Conservation (phyloP, 2,888 invertebrate species). For the Patella ulyssiponensis region DNA sequence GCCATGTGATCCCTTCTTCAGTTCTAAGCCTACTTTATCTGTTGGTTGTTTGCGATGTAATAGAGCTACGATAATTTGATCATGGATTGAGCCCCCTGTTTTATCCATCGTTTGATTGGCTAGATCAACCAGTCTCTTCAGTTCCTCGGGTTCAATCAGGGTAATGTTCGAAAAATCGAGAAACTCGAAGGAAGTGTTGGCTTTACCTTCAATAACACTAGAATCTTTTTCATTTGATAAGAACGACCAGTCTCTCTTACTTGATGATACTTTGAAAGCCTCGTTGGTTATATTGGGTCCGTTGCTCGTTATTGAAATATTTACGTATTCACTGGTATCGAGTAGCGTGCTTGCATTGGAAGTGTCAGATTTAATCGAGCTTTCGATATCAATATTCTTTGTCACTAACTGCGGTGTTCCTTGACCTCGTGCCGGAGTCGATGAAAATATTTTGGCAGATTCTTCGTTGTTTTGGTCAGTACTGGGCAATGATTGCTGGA, state of each 20-base stretch:
- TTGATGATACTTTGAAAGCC: constrained; percentile 12
- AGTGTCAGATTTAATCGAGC: not conserved
- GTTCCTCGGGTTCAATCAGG: constrained; percentile 30
- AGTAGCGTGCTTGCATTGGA: not conserved
- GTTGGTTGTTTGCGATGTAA: constrained; percentile 26
- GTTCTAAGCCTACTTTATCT: constrained; percentile 32
- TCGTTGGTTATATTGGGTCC: constrained; percentile 14
- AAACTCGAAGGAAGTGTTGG: constrained; percentile 10
- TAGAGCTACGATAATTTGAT: constrained; percentile 37
- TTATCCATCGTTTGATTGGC: constrained; percentile 41
- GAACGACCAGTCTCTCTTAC: constrained; percentile 30
- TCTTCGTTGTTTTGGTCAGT: not conserved
- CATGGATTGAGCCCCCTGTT: constrained; percentile 24
- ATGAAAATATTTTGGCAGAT: constrained; percentile 14
- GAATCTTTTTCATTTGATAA: constrained; percentile 13
- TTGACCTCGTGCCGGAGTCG: constrained; percentile 19
- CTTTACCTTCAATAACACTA: constrained; percentile 20
- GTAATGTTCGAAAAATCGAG: not conserved
- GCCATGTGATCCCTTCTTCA: constrained; percentile 27
- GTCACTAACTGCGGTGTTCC: constrained; percentile 8
- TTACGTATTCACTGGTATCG: not conserved
- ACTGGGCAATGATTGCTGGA: constrained; percentile 22
- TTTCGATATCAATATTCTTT: not conserved
- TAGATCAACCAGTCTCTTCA: constrained; percentile 26
- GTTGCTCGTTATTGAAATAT: constrained; percentile 1